phyloP scores from a whole-genome alignment of 2,797 vertebrate genomes.

The Pantherophis alleghaniensis region DNA sequence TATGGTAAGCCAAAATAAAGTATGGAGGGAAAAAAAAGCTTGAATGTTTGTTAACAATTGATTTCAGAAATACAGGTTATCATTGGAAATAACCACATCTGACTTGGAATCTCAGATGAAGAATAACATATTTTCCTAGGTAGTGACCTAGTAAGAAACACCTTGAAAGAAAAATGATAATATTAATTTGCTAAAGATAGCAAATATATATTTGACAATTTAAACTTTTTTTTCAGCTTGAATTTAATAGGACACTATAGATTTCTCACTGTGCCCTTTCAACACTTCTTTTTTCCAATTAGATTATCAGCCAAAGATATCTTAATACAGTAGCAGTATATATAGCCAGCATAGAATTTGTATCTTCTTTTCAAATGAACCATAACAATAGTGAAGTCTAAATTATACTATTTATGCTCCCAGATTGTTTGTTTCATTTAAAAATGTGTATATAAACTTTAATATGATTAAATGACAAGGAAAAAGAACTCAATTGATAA shows the following conservation, averaged over 20 bases:
- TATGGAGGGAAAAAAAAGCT: background rate
- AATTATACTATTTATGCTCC: background rate
- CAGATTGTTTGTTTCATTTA: background rate
- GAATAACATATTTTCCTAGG: background rate
- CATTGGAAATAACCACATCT: background rate
- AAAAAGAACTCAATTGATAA: background rate
- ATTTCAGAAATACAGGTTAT: background rate
- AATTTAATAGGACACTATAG: slow-evolving; percentile 7
- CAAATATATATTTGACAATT: slow-evolving; percentile 8
- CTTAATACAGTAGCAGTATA: slow-evolving; percentile 2
- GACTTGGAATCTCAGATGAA: background rate
- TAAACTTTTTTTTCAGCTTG: background rate
- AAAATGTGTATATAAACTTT: background rate
- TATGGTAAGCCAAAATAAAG: too few relatives aligned
- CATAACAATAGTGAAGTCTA: background rate
- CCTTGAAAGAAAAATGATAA: background rate
- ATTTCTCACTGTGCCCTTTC: background rate
- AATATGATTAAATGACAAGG: background rate
- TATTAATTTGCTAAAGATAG: slow-evolving; percentile 29
- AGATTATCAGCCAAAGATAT: background rate
- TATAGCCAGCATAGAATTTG: background rate
- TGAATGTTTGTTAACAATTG: background rate
- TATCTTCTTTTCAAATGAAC: slow-evolving; percentile 4
- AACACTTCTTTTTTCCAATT: background rate
- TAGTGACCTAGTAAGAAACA: background rate